A percentile compares a stretch with the other conserved stretches of the same genome.
phyloP scores from a whole-genome alignment of 53 echinoderm and acorn worm species.

The Temnopleurus reevesii region DNA sequence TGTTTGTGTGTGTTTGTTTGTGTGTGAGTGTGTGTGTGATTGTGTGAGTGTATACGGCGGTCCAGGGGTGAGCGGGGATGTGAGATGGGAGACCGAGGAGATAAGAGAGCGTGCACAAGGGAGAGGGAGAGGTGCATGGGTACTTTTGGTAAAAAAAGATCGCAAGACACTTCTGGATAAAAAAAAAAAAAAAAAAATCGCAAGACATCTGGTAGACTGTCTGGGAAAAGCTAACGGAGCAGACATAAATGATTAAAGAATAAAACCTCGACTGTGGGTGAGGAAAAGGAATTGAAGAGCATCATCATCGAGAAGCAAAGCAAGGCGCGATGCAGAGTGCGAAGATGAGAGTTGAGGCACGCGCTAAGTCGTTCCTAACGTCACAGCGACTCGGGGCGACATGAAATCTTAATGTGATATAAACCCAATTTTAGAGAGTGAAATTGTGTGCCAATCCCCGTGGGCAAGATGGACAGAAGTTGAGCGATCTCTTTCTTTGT shows the following conservation, averaged over 20 bases:
- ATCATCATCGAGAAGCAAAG: too few species aligned
- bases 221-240: not conserved
- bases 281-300: not conserved
- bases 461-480: not conserved
- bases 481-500: not conserved
- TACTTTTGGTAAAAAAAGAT: too few species aligned
- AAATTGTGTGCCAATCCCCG: not conserved
- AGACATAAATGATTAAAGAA: not conserved
- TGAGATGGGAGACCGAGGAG: not conserved
- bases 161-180: too few species aligned
- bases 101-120: not conserved
- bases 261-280: not conserved
- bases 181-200: too few species aligned
- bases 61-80: too few species aligned
- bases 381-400: not conserved
- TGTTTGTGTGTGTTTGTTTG: not conserved
- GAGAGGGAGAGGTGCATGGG: not conserved
- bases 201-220: not conserved
- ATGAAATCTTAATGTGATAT: constrained; percentile 41
- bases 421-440: constrained; percentile 44
- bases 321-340: too few species aligned
- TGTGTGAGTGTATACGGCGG: not conserved
- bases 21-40: not conserved
- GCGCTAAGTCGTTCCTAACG: not conserved
- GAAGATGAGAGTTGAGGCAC: not conserved